Conservation (phyloP, 2,888 invertebrate species). For the Corythucha ciliata region DNA sequence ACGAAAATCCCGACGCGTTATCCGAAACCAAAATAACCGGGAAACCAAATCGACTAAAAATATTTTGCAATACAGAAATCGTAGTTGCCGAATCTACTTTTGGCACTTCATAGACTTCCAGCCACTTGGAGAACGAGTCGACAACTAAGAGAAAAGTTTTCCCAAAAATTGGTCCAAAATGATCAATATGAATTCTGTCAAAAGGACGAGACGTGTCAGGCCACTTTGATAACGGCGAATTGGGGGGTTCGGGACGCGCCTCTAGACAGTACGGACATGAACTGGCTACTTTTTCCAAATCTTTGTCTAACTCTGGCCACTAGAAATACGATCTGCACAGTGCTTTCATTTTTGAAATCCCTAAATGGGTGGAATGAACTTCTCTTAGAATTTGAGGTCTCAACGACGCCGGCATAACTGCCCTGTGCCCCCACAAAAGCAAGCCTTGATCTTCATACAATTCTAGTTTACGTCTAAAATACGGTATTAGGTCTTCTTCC, state of each 20-base stretch:
- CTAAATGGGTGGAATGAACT: conserved; percentile 34
- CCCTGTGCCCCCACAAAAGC: conserved; percentile 33
- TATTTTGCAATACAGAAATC: too few relatives aligned
- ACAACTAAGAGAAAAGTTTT: too few relatives aligned
- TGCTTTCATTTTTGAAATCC: conserved; percentile 35
- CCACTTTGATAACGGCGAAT: too few relatives aligned
- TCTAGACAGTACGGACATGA: conserved; percentile 31
- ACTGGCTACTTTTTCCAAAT: conserved; percentile 34
- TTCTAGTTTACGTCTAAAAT: conserved; percentile 17
- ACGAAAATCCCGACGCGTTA: too few relatives aligned
- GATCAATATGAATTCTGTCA: too few relatives aligned
- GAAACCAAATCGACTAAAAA: too few relatives aligned
- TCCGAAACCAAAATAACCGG: too few relatives aligned
- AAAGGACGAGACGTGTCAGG: too few relatives aligned
- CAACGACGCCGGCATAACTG: conserved; percentile 34
- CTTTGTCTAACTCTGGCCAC: conserved; percentile 34
- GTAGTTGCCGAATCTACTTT: too few relatives aligned
- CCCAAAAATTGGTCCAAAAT: too few relatives aligned
- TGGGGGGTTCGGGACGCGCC: conserved; percentile 23
- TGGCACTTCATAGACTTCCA: too few relatives aligned
- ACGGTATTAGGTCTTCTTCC: conserved; percentile 7
- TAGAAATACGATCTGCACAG: conserved; percentile 33
- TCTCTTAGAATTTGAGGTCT: conserved; percentile 30
- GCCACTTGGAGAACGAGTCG: too few relatives aligned
- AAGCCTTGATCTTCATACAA: conserved; percentile 16